Evolutionary conservation across 2,888 invertebrate genomes (phyloP), one percentile per base, ranked within the genome.

Genomic region (Eupithecia centaureata): DNA sequence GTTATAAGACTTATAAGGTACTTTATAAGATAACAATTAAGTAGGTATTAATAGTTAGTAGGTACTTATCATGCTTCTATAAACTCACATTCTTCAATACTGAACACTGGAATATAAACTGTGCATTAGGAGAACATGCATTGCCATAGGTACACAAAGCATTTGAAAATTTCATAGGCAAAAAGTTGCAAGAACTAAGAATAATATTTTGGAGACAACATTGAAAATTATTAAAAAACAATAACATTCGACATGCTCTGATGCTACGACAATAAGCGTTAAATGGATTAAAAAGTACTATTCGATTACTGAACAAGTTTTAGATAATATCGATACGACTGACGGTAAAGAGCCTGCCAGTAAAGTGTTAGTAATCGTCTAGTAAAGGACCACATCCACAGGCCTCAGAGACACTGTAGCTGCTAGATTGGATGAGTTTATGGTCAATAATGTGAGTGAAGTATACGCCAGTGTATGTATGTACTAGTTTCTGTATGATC

Each of bases 391-490:
- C 89, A 89, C 89, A 89, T 88, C 90, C 86, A 89, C 87, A 91
- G 86, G 90, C 87, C 83, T 87, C 84, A 82, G 83, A 86, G 73
- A 82, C 78, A 79, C 82, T 87, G 82, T 86, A 80, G 78, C 79
- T 77, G 82, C 91, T 91, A 88, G 85, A 92, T 94, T 89, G 86
- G 90, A 89, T 89, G 87, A 83, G 85, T 84, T 57, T 75, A 89
- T 88, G 90, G 87, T 88, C 84, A 88, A 85, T 88, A 83, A 92
- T 91, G 92, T 93, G 85, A 88, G 91, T 92, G 91, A 91, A 91
- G 92, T 90, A 89, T 88, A 89, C 90, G 88, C 87, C 88, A 90
- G 91, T 92, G 91, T 92, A 79, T 78, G 83, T 85, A 76, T 91
- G 92, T 92, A 81, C 87, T 86, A 88, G 87, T 90, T 80, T 86